phyloP scores from a whole-genome alignment of 2,113 vertebrate genomes.

The Nothoprocta pentlandii region DNA sequence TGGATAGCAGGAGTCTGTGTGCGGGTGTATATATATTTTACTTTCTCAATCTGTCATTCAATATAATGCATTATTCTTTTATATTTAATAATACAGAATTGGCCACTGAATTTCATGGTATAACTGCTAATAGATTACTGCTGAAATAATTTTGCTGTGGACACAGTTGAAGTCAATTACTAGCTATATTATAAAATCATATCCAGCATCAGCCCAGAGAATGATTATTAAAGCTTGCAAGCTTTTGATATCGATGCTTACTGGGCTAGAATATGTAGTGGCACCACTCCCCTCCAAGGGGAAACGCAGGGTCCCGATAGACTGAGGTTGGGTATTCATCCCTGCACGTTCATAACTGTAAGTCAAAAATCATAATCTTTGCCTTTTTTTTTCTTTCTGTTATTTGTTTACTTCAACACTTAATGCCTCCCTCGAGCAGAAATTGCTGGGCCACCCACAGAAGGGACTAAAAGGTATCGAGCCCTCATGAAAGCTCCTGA shows the following conservation, averaged over 20 bases:
- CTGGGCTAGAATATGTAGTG: background rate
- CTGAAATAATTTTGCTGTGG: constrained; percentile 37
- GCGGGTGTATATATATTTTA: background rate
- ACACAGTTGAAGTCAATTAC: background rate
- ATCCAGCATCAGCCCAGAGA: background rate
- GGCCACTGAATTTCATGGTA: background rate
- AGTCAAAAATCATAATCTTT: background rate
- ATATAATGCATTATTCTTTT: background rate
- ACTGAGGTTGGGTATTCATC: background rate
- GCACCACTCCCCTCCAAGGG: background rate
- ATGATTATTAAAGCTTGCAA: background rate
- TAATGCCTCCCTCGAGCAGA: background rate
- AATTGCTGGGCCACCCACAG: background rate
- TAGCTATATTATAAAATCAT: constrained; percentile 20
- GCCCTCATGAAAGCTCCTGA: background rate
- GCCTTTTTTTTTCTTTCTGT: no score
- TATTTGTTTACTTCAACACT: background rate
- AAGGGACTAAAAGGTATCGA: background rate
- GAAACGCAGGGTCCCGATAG: background rate
- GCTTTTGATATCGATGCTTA: constrained; percentile 4
- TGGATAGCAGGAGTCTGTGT: background rate
- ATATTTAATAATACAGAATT: background rate
- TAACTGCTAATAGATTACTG: constrained; percentile 9
- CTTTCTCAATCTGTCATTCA: background rate
- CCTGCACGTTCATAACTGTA: no score